Evolutionary conservation across 2,797 vertebrate species (phyloP).

Genomic region (Microctenopoma stevenorrisi): DNA sequence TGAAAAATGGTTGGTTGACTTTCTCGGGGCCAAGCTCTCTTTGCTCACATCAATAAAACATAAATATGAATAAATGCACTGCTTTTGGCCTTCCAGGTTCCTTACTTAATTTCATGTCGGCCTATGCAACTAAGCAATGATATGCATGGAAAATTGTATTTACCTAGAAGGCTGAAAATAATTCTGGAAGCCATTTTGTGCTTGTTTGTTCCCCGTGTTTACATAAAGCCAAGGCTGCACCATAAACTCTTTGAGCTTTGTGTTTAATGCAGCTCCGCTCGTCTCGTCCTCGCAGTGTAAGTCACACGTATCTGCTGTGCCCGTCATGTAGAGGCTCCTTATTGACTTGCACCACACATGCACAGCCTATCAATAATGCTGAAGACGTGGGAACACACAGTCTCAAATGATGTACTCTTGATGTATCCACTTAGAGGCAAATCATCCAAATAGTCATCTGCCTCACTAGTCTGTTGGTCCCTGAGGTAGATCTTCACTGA

Average conservation of each 20-base stretch:
- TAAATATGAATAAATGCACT: conserved; percentile 86
- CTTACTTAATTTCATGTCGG: conserved; percentile 82
- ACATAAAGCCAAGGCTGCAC: conserved; percentile 70
- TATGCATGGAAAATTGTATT: conserved; percentile 81
- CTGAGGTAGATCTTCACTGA: conserved; percentile 67
- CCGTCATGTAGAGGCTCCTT: conserved; percentile 36
- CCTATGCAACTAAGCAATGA: conserved; percentile 78
- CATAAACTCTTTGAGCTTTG: conserved; percentile 46
- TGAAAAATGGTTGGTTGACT: conserved; percentile 85
- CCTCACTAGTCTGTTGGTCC: conserved; percentile 68
- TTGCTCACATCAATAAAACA: conserved; percentile 86
- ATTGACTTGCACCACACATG: conserved; percentile 60
- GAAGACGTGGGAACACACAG: conserved; percentile 50
- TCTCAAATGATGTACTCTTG: conserved; percentile 66
- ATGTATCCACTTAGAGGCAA: conserved; percentile 77
- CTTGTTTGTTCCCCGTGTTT: conserved; percentile 74
- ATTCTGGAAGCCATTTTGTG: conserved; percentile 76
- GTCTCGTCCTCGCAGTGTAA: background rate
- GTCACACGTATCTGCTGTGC: conserved; percentile 13
- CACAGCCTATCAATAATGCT: conserved; percentile 65
- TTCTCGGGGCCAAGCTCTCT: conserved; percentile 81
- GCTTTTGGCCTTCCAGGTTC: conserved; percentile 82
- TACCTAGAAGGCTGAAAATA: conserved; percentile 80
- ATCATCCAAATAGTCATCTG: conserved; percentile 78
- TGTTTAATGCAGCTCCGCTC: conserved; percentile 50